Conservation (phyloP, 2,888 invertebrate genomes). For the Rapana venosa region DNA sequence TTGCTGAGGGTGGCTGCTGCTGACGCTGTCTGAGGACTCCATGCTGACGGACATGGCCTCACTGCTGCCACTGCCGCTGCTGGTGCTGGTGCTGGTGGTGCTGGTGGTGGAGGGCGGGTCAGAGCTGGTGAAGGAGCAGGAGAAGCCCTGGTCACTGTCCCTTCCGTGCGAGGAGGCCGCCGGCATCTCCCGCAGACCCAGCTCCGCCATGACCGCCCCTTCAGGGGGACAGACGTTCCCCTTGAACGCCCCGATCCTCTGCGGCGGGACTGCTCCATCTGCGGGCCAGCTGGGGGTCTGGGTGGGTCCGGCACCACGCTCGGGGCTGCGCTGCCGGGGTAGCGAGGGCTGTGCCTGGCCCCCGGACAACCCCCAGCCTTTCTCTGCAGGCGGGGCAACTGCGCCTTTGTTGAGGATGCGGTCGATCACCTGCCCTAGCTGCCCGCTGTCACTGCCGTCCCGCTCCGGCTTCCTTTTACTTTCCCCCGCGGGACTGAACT, state of each 20-base stretch:
- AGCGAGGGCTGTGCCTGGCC: neutral
- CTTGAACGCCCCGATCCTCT: too few relatives aligned
- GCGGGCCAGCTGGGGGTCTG: too few relatives aligned
- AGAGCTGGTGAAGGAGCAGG: slow-evolving; percentile 25
- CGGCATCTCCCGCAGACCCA: neutral
- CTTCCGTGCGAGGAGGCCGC: neutral
- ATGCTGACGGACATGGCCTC: neutral
- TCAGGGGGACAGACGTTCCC: too few relatives aligned
- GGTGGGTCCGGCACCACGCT: neutral
- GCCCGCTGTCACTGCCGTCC: neutral
- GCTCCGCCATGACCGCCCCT: too few relatives aligned
- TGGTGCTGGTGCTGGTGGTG: neutral
- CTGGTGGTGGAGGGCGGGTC: neutral
- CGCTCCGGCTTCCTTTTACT: neutral
- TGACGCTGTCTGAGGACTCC: neutral
- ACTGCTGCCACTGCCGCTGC: neutral
- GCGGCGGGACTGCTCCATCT: too few relatives aligned
- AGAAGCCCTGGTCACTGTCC: neutral
- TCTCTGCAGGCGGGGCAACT: neutral
- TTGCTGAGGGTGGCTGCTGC: neutral
- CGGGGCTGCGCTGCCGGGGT: neutral
- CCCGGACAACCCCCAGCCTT: neutral
- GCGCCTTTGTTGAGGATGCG: neutral
- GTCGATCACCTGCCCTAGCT: neutral
- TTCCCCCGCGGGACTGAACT: too few relatives aligned